Evolutionary conservation across 2,888 invertebrate species (phyloP).

Genomic region (Mongoloraphidia duomilia): DNA sequence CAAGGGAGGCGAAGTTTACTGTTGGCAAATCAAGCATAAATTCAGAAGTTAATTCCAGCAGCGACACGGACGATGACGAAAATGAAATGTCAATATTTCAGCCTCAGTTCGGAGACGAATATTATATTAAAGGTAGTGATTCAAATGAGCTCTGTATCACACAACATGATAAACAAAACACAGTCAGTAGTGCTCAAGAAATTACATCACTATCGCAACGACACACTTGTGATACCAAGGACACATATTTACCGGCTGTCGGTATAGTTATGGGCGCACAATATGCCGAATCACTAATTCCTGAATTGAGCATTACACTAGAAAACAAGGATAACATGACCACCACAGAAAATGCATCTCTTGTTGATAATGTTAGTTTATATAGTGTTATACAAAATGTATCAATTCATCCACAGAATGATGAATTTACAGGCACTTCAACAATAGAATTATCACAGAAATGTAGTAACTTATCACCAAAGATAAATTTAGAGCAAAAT

Average conservation of each 20-base stretch:
- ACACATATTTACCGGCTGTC: slow-evolving; percentile 46
- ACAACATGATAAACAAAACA: not conserved
- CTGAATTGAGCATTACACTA: slow-evolving; percentile 19
- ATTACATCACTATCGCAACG: not conserved
- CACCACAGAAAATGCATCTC: slow-evolving; percentile 20
- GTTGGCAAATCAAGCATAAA: slow-evolving; percentile 32
- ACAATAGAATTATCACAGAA: slow-evolving; percentile 11
- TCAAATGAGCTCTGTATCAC: not conserved
- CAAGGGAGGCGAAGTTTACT: slow-evolving; percentile 31
- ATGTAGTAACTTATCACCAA: too few species aligned
- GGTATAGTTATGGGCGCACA: slow-evolving; percentile 43
- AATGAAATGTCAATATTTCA: slow-evolving; percentile 43
- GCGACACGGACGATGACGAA: slow-evolving; percentile 47
- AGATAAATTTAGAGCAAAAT: slow-evolving; percentile 6
- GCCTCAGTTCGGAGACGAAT: slow-evolving; percentile 22
- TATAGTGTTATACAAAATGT: slow-evolving; percentile 29
- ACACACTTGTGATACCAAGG: slow-evolving; percentile 13
- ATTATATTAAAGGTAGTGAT: slow-evolving; percentile 3
- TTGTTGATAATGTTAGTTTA: slow-evolving; percentile 27
- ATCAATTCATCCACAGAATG: slow-evolving; percentile 20
- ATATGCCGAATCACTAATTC: slow-evolving; percentile 9
- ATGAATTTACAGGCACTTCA: slow-evolving; percentile 23
- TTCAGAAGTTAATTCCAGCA: slow-evolving; percentile 30
- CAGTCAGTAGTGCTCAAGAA: too few species aligned
- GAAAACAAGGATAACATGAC: slow-evolving; percentile 31